These are phyloP conservation scores for Stomorhina lunata DNA, from an alignment of 2,888 invertebrate genomes.

Conservation along the genomic window DNA sequence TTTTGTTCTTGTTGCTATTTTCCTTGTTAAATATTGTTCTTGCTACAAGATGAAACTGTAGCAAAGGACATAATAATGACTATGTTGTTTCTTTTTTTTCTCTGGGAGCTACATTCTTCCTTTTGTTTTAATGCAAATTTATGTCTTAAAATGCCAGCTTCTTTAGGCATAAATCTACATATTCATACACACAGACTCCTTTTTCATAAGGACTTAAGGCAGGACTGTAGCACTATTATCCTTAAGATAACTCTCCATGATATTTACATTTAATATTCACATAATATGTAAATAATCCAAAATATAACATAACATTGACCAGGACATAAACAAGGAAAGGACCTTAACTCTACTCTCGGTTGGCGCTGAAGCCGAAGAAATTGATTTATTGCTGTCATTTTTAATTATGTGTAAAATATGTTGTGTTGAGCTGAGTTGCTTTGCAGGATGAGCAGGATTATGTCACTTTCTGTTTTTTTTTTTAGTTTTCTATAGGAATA, in stretches of 20 bases:
- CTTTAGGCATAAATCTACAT: background rate
- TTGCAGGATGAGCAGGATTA: background rate
- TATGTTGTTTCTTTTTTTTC: constrained; percentile 3
- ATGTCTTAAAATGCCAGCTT: constrained; percentile 1
- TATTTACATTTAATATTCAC: constrained; percentile 30
- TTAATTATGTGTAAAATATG: constrained; percentile 36
- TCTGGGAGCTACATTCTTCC: too few relatives aligned
- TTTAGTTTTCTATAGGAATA: background rate
- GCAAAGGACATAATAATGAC: background rate
- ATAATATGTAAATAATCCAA: constrained; percentile 17
- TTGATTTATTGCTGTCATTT: constrained; percentile 38
- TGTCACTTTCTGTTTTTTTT: background rate
- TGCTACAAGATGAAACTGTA: constrained; percentile 42
- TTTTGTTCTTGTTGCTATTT: background rate
- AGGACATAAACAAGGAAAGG: background rate
- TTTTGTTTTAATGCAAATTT: constrained; percentile 21
- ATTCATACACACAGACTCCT: too few relatives aligned
- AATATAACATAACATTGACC: constrained; percentile 13
- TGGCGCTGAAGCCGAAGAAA: background rate
- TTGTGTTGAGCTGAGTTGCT: too few relatives aligned
- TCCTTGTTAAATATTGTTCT: constrained; percentile 31
- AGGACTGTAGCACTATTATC: background rate
- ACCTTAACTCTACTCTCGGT: background rate
- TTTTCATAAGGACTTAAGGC: background rate
- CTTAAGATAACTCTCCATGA: background rate